These are phyloP conservation scores for Henricia sp. DNA, from an alignment of 53 echinoderm and acorn worm genomes.

Conservation along the genomic window DNA sequence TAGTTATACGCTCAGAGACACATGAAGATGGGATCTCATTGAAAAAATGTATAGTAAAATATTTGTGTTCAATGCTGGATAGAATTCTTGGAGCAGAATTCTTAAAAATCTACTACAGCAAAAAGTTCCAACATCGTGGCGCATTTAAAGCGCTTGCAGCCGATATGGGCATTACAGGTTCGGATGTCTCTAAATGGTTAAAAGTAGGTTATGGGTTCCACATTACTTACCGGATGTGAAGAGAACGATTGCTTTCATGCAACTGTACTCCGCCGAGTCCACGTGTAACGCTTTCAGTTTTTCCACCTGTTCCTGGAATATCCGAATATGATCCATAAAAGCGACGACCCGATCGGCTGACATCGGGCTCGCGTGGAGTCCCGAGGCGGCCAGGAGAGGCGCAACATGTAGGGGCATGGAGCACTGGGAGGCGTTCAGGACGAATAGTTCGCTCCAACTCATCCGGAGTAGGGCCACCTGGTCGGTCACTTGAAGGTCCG, in stretches of 20 bases:
- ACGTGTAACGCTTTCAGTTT: constrained; percentile 97
- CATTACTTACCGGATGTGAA: constrained; percentile 99
- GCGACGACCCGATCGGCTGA: constrained; percentile 99
- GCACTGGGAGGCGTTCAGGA: constrained; percentile 98
- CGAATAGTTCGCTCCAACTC: constrained; percentile 99
- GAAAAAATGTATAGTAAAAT: too few species aligned
- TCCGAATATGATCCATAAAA: constrained; percentile 99
- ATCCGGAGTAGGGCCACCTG: constrained; percentile 95
- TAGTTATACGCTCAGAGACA: too few species aligned
- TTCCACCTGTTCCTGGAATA: constrained; percentile 99
- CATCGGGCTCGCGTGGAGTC: constrained; percentile 99
- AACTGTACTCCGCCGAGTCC: constrained; percentile 99
- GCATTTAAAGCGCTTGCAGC: too few species aligned
- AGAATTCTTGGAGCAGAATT: too few species aligned
- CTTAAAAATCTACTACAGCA: too few species aligned
- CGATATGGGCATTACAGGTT: too few species aligned
- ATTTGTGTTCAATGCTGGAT: too few species aligned
- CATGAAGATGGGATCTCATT: too few species aligned
- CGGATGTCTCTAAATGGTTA: too few species aligned
- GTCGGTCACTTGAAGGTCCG: constrained; percentile 98
- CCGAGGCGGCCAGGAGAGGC: constrained; percentile 96
- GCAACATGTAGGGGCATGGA: constrained; percentile 99
- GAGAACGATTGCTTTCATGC: constrained; percentile 97
- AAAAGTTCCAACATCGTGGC: too few species aligned
- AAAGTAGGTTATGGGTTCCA: neutral